Evolutionary conservation across 1,140 invertebrate genomes (phyloP).

Genomic region (Rhyzopertha dominica): DNA sequence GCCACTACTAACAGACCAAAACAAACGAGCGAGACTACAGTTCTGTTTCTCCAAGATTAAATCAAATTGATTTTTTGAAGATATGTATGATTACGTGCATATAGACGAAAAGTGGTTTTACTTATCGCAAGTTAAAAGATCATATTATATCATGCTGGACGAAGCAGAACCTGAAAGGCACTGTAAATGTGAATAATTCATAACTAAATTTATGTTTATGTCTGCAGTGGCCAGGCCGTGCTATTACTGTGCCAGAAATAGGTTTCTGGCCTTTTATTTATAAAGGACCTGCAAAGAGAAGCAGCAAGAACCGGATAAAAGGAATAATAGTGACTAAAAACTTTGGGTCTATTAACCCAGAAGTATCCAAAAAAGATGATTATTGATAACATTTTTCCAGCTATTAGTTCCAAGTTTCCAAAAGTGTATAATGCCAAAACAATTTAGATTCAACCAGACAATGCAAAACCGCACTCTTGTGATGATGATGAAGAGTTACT

Average conservation of each 20-base stretch:
- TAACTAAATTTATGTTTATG: constrained; percentile 19
- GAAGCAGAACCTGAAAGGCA: constrained; percentile 15
- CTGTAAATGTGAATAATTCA: constrained; percentile 15
- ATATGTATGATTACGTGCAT: constrained; percentile 11
- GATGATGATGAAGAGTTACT: constrained; percentile 13
- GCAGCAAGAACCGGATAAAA: constrained; percentile 6
- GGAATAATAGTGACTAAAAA: constrained; percentile 14
- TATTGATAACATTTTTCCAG: constrained; percentile 17
- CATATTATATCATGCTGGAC: constrained; percentile 13
- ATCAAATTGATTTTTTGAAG: constrained; percentile 11
- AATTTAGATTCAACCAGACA: constrained; percentile 12
- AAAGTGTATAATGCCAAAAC: constrained; percentile 4
- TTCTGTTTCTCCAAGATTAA: constrained; percentile 16
- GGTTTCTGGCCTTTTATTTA: constrained; percentile 11
- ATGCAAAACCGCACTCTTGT: constrained; percentile 13
- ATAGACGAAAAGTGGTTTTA: constrained; percentile 19
- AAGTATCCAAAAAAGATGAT: constrained; percentile 14
- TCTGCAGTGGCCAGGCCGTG: constrained; percentile 7
- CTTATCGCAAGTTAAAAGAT: constrained; percentile 12
- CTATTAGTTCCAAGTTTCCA: constrained; percentile 13
- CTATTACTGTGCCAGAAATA: constrained; percentile 8
- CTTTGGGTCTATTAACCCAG: constrained; percentile 5
- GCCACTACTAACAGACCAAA: constrained; percentile 10
- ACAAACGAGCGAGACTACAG: constrained; percentile 13
- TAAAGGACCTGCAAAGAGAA: constrained; percentile 11